Evolutionary conservation across 2,797 vertebrate species (phyloP).

Genomic region (Eulemur rubriventer): DNA sequence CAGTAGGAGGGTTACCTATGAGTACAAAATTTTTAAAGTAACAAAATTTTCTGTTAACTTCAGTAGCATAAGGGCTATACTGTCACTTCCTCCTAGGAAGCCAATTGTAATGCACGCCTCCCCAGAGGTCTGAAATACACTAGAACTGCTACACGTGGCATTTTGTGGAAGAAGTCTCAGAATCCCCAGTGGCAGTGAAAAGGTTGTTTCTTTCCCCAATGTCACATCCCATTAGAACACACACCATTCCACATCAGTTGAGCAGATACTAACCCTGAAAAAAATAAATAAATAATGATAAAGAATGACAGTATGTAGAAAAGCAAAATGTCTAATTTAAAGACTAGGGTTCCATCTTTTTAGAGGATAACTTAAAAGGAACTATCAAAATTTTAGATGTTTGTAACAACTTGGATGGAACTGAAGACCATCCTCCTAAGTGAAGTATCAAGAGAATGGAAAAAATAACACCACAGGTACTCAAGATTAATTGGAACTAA

Average conservation of each 20-base stretch:
- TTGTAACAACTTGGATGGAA: too few relatives aligned
- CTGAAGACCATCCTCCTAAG: too few relatives aligned
- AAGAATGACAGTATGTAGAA: neutral
- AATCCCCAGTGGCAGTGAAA: neutral
- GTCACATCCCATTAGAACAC: constrained; percentile 10
- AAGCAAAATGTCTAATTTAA: neutral
- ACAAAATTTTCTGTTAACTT: constrained; percentile 10
- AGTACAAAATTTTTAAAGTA: neutral
- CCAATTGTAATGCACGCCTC: neutral
- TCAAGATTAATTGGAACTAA: too few relatives aligned
- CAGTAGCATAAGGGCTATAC: neutral
- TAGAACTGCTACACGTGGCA: neutral
- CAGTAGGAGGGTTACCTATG: neutral
- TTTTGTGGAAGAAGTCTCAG: constrained; percentile 6
- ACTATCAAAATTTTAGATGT: neutral
- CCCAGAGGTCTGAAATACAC: neutral
- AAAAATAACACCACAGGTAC: too few relatives aligned
- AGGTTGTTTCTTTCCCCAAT: neutral
- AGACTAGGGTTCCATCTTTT: neutral
- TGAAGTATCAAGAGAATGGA: too few relatives aligned
- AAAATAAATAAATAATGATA: neutral
- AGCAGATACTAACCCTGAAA: constrained; percentile 12
- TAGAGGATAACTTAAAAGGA: neutral
- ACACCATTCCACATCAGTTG: neutral
- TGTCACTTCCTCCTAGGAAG: neutral